phyloP scores from a whole-genome alignment of 2,113 vertebrate genomes.

The Psittacara wagleri region DNA sequence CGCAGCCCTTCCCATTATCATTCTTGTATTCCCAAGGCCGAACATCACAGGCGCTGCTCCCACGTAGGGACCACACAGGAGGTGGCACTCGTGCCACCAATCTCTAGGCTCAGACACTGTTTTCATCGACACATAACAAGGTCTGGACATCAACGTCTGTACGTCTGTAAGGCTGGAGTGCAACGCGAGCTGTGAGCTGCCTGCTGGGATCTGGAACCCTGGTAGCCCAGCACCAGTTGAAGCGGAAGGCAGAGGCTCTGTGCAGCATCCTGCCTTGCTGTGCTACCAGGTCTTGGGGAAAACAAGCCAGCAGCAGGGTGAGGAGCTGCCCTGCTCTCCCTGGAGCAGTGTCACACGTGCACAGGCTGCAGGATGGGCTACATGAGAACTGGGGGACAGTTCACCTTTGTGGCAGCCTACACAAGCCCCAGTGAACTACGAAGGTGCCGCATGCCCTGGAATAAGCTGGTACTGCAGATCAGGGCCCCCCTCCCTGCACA shows the following conservation, averaged over 20 bases:
- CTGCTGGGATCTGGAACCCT: neutral
- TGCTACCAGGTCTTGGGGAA: neutral
- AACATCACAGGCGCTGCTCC: neutral
- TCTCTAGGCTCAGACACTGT: neutral
- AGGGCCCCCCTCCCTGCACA: neutral
- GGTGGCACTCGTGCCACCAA: neutral
- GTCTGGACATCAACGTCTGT: neutral
- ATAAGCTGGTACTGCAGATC: neutral
- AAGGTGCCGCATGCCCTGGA: rapidly evolving
- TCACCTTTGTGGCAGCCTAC: neutral
- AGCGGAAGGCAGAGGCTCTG: neutral
- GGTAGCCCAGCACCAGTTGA: neutral
- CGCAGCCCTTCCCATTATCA: neutral
- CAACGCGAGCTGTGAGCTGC: neutral
- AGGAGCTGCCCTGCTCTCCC: neutral
- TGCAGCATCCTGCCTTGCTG: neutral
- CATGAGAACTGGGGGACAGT: neutral
- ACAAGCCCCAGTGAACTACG: neutral
- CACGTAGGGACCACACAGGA: rapidly evolving
- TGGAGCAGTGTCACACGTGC: rapidly evolving
- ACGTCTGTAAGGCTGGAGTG: neutral
- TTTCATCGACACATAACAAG: neutral
- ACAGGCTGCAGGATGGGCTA: neutral
- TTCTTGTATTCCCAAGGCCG: neutral
- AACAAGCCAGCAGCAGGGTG: neutral